These are phyloP conservation scores for Eptatretus burgeri DNA, from an alignment of 2,113 vertebrate species.

Conservation along the genomic window DNA sequence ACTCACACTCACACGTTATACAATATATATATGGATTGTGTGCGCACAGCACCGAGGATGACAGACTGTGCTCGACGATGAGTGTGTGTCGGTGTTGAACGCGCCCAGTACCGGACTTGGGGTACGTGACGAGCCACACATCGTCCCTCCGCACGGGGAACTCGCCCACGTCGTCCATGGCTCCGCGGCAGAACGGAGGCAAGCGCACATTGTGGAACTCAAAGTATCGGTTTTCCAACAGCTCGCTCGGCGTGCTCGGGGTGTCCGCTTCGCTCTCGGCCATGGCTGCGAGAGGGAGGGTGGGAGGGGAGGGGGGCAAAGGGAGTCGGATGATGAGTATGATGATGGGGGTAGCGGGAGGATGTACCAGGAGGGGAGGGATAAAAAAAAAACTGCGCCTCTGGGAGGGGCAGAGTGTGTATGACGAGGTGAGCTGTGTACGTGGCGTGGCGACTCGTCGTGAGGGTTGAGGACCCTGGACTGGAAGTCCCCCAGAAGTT, in stretches of 20 bases:
- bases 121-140: slow-evolving; percentile 88
- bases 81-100: too few relatives aligned
- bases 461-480: too few relatives aligned
- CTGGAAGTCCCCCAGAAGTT: too few relatives aligned
- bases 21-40: neutral
- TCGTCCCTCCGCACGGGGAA: slow-evolving; percentile 71
- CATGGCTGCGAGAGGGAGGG: slow-evolving; percentile 20
- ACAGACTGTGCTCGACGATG: neutral
- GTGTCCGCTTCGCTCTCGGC: slow-evolving; percentile 83
- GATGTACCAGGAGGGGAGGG: too few relatives aligned
- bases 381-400: too few relatives aligned
- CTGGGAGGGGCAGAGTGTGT: too few relatives aligned
- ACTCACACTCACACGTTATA: neutral
- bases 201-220: slow-evolving; percentile 77
- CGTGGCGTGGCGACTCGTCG: too few relatives aligned
- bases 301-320: neutral
- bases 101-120: slow-evolving; percentile 51
- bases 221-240: slow-evolving; percentile 92
- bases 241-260: slow-evolving; percentile 75
- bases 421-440: too few relatives aligned
- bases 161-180: slow-evolving; percentile 78
- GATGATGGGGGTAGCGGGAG: too few relatives aligned
- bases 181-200: slow-evolving; percentile 82
- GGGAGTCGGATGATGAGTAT: too few relatives aligned
- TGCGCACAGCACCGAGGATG: neutral